These are phyloP conservation scores for Yponomeuta cagnagella DNA, from an alignment of 2,888 invertebrate species.

Conservation along the genomic window DNA sequence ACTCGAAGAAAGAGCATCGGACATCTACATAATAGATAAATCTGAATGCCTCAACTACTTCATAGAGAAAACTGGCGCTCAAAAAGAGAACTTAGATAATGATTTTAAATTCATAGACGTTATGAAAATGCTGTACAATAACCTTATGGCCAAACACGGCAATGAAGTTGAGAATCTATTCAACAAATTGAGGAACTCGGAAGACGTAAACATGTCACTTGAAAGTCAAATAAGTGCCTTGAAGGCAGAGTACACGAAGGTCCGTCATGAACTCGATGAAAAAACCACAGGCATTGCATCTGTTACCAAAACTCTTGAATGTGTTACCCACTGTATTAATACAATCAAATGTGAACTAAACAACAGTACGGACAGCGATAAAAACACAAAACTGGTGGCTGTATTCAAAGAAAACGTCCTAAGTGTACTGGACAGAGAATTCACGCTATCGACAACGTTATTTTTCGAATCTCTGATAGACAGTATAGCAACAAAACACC, in stretches of 20 bases:
- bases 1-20: conserved; percentile 36
- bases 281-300: conserved; percentile 34
- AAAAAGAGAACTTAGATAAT: conserved; percentile 33
- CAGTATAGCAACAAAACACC: conserved; percentile 34
- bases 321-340: conserved; percentile 37
- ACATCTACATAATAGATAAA: conserved; percentile 48
- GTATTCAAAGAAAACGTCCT: conserved; percentile 46
- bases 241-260: conserved; percentile 29
- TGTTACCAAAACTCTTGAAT: conserved; percentile 32
- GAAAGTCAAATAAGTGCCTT: conserved; percentile 34
- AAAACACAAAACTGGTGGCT: conserved; percentile 26
- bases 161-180: conserved; percentile 54
- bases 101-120: conserved; percentile 52
- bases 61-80: conserved; percentile 41
- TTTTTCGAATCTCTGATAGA: conserved; percentile 42
- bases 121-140: conserved; percentile 53
- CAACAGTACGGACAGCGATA: conserved; percentile 23
- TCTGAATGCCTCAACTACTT: conserved; percentile 51
- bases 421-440: conserved; percentile 41
- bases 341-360: conserved; percentile 29
- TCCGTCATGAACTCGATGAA: conserved; percentile 36
- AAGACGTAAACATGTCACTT: conserved; percentile 39
- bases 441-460: conserved; percentile 34
- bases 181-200: conserved; percentile 51
- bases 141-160: conserved; percentile 43